Conservation (phyloP, 2,888 invertebrate genomes). For the Sycophila texana region DNA sequence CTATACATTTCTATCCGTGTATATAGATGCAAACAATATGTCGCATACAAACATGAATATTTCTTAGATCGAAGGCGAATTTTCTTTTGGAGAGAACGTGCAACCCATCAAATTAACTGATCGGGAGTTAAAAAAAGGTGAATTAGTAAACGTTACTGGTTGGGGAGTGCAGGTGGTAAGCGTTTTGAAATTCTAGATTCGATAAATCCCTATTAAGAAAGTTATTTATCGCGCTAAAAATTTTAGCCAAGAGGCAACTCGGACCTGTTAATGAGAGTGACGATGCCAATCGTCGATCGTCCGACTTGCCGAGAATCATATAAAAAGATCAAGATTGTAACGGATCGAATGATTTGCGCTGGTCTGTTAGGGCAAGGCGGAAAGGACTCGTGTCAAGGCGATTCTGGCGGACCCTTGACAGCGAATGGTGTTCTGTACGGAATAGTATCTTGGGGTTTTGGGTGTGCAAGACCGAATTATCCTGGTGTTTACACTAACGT, state of each 20-base stretch:
- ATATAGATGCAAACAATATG: too few species aligned
- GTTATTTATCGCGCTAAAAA: background rate
- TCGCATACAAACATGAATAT: background rate
- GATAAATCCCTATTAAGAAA: background rate
- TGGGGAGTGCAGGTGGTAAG: slow-evolving; percentile 67
- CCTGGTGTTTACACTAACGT: slow-evolving; percentile 71
- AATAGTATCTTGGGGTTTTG: slow-evolving; percentile 70
- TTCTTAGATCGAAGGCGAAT: slow-evolving; percentile 54
- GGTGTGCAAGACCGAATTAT: slow-evolving; percentile 66
- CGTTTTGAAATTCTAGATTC: background rate
- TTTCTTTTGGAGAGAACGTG: slow-evolving; percentile 41
- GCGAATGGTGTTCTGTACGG: slow-evolving; percentile 66
- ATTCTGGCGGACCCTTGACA: slow-evolving; percentile 71
- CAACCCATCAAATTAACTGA: slow-evolving; percentile 54
- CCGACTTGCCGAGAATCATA: slow-evolving; percentile 74
- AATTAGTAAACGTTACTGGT: slow-evolving; percentile 62
- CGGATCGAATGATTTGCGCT: slow-evolving; percentile 68
- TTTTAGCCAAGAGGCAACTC: slow-evolving; percentile 66
- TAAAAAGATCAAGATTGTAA: slow-evolving; percentile 67
- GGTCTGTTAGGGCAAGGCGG: slow-evolving; percentile 59
- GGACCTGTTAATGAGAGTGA: slow-evolving; percentile 76
- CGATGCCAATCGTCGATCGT: slow-evolving; percentile 76
- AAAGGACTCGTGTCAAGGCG: slow-evolving; percentile 67
- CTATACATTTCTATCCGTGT: too few species aligned
- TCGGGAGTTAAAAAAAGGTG: slow-evolving; percentile 38